phyloP scores from a whole-genome alignment of 2,888 invertebrate species.

The Cantharis rufa region DNA sequence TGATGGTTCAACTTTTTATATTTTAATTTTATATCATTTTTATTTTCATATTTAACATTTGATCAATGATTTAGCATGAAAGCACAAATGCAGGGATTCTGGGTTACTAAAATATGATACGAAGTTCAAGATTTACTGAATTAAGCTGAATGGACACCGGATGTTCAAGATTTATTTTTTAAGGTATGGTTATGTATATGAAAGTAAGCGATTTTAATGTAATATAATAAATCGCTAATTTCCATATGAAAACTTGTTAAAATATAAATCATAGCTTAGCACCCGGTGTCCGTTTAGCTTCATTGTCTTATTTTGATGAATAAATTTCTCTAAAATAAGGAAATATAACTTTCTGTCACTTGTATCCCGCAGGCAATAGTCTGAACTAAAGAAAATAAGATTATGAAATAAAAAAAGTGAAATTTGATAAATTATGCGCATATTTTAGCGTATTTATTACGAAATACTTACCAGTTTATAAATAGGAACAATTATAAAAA shows the following conservation, averaged over 20 bases:
- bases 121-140: background rate
- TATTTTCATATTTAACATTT: too few relatives aligned
- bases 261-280: too few relatives aligned
- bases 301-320: background rate
- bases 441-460: background rate
- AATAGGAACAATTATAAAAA: background rate
- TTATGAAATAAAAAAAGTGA: background rate
- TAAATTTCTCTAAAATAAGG: background rate
- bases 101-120: background rate
- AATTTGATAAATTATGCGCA: background rate
- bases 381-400: background rate
- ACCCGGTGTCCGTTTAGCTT: too few relatives aligned
- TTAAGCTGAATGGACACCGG: too few relatives aligned
- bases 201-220: too few relatives aligned
- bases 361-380: background rate
- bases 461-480: background rate
- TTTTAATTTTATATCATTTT: too few relatives aligned
- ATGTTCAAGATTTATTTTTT: too few relatives aligned
- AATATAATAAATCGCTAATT: too few relatives aligned
- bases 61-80: background rate
- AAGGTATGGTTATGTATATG: too few relatives aligned
- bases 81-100: background rate
- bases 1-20: too few relatives aligned
- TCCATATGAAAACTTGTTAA: too few relatives aligned
- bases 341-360: background rate